Conservation (phyloP, 2,888 invertebrate genomes). For the Eupithecia tripunctaria region DNA sequence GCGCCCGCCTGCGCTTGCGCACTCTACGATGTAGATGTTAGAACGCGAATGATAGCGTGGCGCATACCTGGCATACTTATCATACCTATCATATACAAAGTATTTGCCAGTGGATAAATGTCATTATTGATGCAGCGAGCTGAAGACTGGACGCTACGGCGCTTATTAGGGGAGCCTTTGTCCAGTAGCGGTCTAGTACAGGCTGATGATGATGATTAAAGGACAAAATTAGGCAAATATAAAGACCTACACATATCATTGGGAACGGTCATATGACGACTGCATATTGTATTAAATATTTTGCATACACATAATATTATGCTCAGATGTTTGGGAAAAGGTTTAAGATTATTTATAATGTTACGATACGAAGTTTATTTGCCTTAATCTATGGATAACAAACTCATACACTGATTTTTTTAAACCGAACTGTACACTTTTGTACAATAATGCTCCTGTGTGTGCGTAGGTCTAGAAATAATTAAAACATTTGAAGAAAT, state of each 20-base stretch:
- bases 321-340: not conserved
- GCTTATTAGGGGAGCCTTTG: no score
- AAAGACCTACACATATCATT: not conserved
- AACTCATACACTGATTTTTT: not conserved
- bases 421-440: not conserved
- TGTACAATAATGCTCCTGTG: not conserved
- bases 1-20: constrained; percentile 10
- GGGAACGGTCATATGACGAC: not conserved
- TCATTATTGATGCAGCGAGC: not conserved
- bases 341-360: not conserved
- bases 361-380: not conserved
- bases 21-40: not conserved
- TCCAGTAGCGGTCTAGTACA: no score
- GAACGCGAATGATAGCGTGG: not conserved
- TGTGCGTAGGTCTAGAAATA: not conserved
- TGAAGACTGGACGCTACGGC: no score
- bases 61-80: not conserved
- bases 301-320: not conserved
- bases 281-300: not conserved
- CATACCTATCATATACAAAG: not conserved
- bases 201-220: no score
- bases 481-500: not conserved
- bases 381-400: not conserved
- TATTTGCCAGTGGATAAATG: not conserved
- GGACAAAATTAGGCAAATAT: no score